phyloP scores from a whole-genome alignment of 2,797 vertebrate species.

The Eremophila alpestris region DNA sequence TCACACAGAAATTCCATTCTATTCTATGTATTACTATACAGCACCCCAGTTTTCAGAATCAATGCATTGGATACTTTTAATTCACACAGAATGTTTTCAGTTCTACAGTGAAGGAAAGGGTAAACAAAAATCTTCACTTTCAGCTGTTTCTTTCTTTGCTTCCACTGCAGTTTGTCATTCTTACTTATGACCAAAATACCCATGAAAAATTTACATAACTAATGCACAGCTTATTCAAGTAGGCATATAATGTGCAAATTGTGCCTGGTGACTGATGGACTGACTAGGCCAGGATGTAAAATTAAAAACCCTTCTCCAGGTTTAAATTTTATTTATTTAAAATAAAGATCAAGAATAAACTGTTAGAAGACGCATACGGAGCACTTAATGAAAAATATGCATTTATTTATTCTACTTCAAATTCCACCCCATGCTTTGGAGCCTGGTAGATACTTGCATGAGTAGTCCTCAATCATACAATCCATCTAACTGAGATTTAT shows the following conservation, averaged over 20 bases:
- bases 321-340: background rate
- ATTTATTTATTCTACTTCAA: background rate
- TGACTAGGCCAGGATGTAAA: background rate
- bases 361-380: background rate
- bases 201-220: background rate
- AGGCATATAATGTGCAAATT: background rate
- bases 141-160: background rate
- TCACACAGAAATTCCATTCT: background rate
- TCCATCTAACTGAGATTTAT: background rate
- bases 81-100: background rate
- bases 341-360: background rate
- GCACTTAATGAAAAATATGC: background rate
- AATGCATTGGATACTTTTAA: background rate
- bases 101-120: background rate
- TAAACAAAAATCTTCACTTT: background rate
- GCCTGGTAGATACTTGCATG: background rate
- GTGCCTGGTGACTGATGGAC: background rate
- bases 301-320: background rate
- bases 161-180: background rate
- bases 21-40: background rate
- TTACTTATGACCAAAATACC: background rate
- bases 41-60: background rate
- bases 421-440: background rate
- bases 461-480: background rate
- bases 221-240: background rate